A percentile compares a stretch with the other conserved stretches of the same genome.
These are phyloP conservation scores for Menura novaehollandiae DNA, from an alignment of 2,113 vertebrate species.

Conservation along the genomic window DNA sequence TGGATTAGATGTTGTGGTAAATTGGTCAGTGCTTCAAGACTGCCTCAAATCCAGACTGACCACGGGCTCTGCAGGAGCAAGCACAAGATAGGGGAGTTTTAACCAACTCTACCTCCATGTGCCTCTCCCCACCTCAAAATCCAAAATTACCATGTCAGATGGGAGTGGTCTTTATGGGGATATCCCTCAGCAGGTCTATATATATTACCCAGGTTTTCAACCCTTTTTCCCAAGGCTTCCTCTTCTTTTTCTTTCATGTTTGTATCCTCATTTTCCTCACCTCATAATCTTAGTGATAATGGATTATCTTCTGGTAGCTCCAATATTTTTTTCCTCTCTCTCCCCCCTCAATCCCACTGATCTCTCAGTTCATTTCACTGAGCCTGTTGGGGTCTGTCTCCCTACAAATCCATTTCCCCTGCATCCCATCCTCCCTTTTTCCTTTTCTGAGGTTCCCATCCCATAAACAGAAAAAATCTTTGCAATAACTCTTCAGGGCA, in stretches of 20 bases:
- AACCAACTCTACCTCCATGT: not conserved
- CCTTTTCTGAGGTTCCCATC: not conserved
- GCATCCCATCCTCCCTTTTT: not conserved
- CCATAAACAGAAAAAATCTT: not conserved
- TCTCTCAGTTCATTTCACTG: not conserved
- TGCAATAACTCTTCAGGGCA: not conserved
- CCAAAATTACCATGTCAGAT: not conserved
- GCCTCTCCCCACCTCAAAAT: not conserved
- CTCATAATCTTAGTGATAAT: not conserved
- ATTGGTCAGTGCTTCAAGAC: not conserved
- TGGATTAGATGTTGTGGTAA: not conserved
- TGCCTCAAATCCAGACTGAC: not conserved
- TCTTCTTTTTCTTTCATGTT: not conserved
- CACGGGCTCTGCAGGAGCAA: not conserved
- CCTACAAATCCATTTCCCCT: not conserved
- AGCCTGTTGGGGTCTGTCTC: not conserved
- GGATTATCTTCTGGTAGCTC: not conserved
- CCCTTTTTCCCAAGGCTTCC: not conserved
- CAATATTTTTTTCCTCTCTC: not conserved
- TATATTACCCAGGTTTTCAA: not conserved
- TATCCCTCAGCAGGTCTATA: not conserved
- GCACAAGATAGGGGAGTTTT: fast-evolving
- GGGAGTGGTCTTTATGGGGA: not conserved
- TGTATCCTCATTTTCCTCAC: not conserved
- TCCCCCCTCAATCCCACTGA: not conserved